Conservation (phyloP, 35 echinoderm and acorn worm genomes). For the Anneissia japonica region DNA sequence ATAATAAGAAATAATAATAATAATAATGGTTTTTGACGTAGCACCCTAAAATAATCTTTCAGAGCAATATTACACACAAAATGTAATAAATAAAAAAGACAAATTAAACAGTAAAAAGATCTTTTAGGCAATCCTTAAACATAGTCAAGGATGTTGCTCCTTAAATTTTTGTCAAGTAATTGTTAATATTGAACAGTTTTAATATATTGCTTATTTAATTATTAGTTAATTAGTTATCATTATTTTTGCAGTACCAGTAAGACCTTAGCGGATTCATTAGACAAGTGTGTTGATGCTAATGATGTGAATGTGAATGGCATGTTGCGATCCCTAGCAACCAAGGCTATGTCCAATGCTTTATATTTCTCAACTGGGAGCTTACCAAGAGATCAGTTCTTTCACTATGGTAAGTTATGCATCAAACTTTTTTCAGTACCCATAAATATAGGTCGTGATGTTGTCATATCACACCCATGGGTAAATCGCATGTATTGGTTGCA, state of each 20-base stretch:
- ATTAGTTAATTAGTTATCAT: neutral
- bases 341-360: slow-evolving; percentile 98
- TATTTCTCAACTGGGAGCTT: slow-evolving; percentile 96
- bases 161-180: too few species aligned
- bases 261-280: slow-evolving; percentile 75
- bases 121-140: too few species aligned
- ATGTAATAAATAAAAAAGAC: too few species aligned
- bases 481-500: too few species aligned
- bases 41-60: too few species aligned
- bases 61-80: too few species aligned
- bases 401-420: slow-evolving; percentile 62
- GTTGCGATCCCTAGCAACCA: slow-evolving; percentile 87
- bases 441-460: neutral
- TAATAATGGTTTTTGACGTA: too few species aligned
- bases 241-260: slow-evolving; percentile 71
- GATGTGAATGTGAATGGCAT: slow-evolving; percentile 76
- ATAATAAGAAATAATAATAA: too few species aligned
- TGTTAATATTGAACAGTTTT: neutral
- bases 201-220: neutral
- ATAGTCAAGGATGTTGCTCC: too few species aligned
- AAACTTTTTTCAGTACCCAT: neutral
- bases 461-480: too few species aligned
- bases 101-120: too few species aligned
- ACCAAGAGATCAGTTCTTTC: slow-evolving; percentile 70
- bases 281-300: slow-evolving; percentile 62